Base-by-base conservation (phyloP, 1,140 invertebrate species). In the Gryllus bimaculatus region DNA sequence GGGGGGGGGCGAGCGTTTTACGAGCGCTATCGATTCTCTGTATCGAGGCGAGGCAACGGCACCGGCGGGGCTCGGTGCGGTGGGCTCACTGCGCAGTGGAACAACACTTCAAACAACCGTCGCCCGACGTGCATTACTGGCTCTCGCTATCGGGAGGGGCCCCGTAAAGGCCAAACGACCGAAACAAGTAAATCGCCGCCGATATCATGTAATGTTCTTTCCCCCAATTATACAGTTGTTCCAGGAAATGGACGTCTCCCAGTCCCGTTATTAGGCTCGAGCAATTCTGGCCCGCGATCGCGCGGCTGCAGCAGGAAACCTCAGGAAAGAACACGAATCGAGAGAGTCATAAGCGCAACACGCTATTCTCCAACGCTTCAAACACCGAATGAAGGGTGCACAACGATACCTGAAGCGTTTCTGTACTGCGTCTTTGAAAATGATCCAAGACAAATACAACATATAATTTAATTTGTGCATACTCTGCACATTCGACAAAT, bases 171-270 rank as follows among this genome's bases (percentile, higher is more conserved):
- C 54, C 18, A 13, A 66, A 66, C 54, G 54, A 66, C 54, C 18
- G 10, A 18, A 10, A 18, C 54, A 13, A 66, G 54, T 66, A 66
- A 66, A 66, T 66, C 54, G 54, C 54, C 54, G 10, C 10, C 18
- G 54, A 66, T 66, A 66, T 66, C 54, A 18, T 18, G 54, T 18
- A 66, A 66, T 18, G 54, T 66, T 39, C 26, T 39, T 5, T 39
- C 54, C 18, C 54, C 54, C 54, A 66, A 66, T 66, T 66, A 66
- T 66, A 66, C 54, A 66, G 54, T 66, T 66, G 54, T 66, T 66
- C 18, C 54, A 66, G 54, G 54, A 66, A 66, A 66, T 66, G 54
- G 54, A 66, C 54, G 54, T 66, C 54, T 18, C 54, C 18, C 54
- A 7, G 10, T 13, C 2, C 54, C 54, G 54, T 66, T 66, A 66